Base-by-base conservation (phyloP, 2,888 invertebrate species). In the Pollenia griseotomentosa region DNA sequence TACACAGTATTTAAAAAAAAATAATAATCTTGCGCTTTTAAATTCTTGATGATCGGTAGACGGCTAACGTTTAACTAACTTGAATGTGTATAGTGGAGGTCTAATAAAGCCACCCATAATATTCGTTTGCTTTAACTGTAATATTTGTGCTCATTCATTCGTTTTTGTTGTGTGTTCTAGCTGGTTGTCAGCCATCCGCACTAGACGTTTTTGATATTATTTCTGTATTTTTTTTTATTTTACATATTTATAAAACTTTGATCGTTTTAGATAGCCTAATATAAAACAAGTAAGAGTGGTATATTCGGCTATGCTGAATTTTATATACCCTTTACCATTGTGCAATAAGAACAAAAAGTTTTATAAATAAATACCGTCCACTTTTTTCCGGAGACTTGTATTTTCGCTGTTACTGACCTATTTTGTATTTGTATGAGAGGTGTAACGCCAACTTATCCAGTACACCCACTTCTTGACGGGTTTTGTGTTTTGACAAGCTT, bases 1-100 rank as follows among this genome's bases (percentile, higher is more conserved):
- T 68, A 51, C 46, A n/a, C 51, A 40, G 23, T 71, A 40, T 19
- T 71, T 55, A 33, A 12, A 33, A 53, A 33, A 11, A 10, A 65
- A 11, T 23, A n/a, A 55, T 19, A 78, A 51, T 4, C 11, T 63
- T 80, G 57, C 19, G 51, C 57, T 68, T 11, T 6, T 48, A 16
- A 81, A 63, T 33, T 79, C 81, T 87, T 68, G 84, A 89, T 91
- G 91, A 91, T 92, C 91, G 89, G 88, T 89, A 88, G 88, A 89
- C 85, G 87, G 88, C 77, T 89, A 89, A 91, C 88, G 89, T 90
- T 87, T 89, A 89, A 91, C 91, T 92, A 90, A 91, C 88, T 88
- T 63, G 73, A 74, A 87, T 84, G 59, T 70, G 71, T 61, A 75
- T 74, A 66, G 87, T 85, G 88, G 74, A 85, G 83, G 86, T 84